These are phyloP conservation scores for Orthosia gothica DNA, from an alignment of 2,888 invertebrate species.

Conservation along the genomic window DNA sequence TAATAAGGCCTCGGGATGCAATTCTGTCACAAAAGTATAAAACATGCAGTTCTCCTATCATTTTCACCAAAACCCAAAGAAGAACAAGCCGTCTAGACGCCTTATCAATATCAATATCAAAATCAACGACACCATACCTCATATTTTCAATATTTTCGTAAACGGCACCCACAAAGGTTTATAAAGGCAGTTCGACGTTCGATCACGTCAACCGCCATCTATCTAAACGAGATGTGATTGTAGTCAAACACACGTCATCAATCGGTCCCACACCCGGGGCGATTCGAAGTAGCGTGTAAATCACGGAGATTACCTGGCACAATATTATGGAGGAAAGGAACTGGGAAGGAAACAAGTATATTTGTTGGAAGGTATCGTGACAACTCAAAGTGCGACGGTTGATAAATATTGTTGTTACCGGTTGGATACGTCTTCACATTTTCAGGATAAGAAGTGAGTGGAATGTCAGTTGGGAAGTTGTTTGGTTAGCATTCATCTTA, in stretches of 20 bases:
- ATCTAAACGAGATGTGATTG: slow-evolving; percentile 67
- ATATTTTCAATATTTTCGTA: slow-evolving; percentile 36
- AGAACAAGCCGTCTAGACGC: slow-evolving; percentile 29
- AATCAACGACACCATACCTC: neutral
- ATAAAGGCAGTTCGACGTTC: slow-evolving; percentile 54
- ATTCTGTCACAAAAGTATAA: neutral
- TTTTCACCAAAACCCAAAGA: neutral
- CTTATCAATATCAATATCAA: neutral
- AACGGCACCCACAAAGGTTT: slow-evolving; percentile 39
- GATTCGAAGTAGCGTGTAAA: slow-evolving; percentile 61
- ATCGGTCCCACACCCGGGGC: slow-evolving; percentile 58
- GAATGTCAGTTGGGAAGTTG: neutral
- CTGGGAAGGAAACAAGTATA: slow-evolving; percentile 32
- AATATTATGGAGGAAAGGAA: slow-evolving; percentile 42
- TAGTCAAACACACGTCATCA: slow-evolving; percentile 62
- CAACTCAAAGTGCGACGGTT: slow-evolving; percentile 17
- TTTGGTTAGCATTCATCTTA: no score
- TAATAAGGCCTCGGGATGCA: neutral
- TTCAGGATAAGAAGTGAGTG: neutral
- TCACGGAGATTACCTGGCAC: slow-evolving; percentile 62
- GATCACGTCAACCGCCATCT: slow-evolving; percentile 52
- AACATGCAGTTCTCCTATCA: neutral
- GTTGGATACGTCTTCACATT: slow-evolving; percentile 9
- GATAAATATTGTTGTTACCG: slow-evolving; percentile 7
- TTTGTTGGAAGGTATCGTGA: slow-evolving; percentile 25